Conservation (phyloP, 2,113 vertebrate genomes). For the Cathartes aura region DNA sequence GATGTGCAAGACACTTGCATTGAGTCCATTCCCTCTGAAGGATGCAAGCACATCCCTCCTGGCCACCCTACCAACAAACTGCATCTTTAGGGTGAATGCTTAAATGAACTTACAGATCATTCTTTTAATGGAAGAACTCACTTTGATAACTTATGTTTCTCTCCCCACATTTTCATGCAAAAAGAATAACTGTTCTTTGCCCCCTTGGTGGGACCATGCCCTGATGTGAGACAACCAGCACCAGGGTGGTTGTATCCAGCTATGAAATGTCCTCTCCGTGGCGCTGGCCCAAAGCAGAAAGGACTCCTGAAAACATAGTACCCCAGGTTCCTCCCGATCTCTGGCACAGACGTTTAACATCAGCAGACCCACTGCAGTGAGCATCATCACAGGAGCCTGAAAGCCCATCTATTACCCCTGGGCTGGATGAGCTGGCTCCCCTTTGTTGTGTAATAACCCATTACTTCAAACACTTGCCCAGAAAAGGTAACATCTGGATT, state of each 20-base stretch:
- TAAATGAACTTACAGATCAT: not conserved
- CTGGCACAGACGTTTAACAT: not conserved
- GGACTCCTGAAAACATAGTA: not conserved
- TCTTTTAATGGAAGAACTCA: not conserved
- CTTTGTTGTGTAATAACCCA: not conserved
- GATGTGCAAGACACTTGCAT: accelerated
- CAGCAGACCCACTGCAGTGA: not conserved
- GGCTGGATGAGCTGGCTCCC: not conserved
- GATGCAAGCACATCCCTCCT: not conserved
- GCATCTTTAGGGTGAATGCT: not conserved
- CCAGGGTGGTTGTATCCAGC: not conserved
- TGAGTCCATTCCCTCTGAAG: not conserved
- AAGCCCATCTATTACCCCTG: not conserved
- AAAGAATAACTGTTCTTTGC: not conserved
- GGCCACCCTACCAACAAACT: not conserved
- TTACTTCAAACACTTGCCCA: not conserved
- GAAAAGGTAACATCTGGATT: slow-evolving; percentile 18
- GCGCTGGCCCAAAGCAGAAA: not conserved
- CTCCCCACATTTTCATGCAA: not conserved
- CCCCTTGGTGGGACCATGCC: not conserved
- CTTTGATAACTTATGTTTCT: not conserved
- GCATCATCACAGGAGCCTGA: not conserved
- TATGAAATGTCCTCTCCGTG: not conserved
- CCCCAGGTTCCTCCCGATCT: accelerated
- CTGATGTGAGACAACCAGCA: not conserved